Evolutionary conservation across 1,140 invertebrate genomes (phyloP).

Genomic region (Caenorhabditis briggsae): DNA sequence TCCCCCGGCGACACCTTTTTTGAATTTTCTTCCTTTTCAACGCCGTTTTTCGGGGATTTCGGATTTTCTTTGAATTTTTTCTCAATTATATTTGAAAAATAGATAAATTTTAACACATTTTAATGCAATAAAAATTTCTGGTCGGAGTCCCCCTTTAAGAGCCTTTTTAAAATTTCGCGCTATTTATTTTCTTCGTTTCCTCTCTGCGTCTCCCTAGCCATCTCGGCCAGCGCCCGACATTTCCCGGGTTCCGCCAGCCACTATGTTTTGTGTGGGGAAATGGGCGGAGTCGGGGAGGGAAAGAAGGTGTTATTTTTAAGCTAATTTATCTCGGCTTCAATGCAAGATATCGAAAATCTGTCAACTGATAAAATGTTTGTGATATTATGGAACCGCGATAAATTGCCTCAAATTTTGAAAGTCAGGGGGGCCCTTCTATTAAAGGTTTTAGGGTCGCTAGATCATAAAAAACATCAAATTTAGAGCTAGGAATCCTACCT

Average conservation of each 20-base stretch:
- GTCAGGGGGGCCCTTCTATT: not conserved
- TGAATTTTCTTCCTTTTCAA: too few relatives aligned
- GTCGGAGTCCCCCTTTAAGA: too few relatives aligned
- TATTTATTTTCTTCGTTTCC: not conserved
- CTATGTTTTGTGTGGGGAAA: constrained; percentile 5
- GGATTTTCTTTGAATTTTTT: too few relatives aligned
- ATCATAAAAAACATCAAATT: too few relatives aligned
- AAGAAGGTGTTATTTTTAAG: not conserved
- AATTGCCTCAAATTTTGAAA: not conserved
- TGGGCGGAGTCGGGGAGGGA: not conserved
- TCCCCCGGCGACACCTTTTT: too few relatives aligned
- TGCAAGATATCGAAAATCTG: not conserved
- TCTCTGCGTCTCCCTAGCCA: not conserved
- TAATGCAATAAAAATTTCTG: too few relatives aligned
- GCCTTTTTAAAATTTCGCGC: too few relatives aligned
- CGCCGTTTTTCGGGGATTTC: too few relatives aligned
- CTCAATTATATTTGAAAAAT: too few relatives aligned
- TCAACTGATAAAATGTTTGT: too few relatives aligned
- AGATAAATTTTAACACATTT: too few relatives aligned
- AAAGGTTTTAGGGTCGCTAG: not conserved
- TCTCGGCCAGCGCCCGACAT: not conserved
- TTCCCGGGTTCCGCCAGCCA: constrained; percentile 5
- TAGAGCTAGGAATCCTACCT: not conserved
- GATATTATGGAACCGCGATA: not conserved
- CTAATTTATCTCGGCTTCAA: not conserved